Base-by-base conservation (phyloP, 2,113 vertebrate species). In the Podarcis cretensis region DNA sequence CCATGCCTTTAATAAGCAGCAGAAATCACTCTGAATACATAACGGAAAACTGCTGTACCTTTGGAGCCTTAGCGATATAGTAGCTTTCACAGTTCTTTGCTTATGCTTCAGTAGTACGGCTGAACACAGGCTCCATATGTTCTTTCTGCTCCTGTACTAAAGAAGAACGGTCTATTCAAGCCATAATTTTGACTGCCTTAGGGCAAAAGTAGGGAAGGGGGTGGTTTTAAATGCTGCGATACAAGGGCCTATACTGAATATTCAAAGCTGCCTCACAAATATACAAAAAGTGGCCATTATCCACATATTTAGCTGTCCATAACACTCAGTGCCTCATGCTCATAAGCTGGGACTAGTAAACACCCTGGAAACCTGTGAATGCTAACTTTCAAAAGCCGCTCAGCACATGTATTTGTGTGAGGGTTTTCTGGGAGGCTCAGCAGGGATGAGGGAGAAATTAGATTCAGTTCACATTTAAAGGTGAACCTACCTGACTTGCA, bases 121-220 rank as follows among this genome's bases (percentile, higher is more conserved):
- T 90, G 89, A 90, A 90, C 74, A 87, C 84, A 87, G 80, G 0
- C 1, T 83, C 20, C 63, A 1, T 37, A 66, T 2, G n/a, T 83
- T 86, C 21, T 87, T 87, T 69, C 6, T 40, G 13, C 27, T 90
- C 73, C 8, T 86, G 82, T 85, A 75, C 85, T 63, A 88, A 94
- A 88, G 6, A 80, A 82, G 48, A 83, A 84, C 32, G 23, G 9
- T 57, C 48, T 82, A 37, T 88, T 92, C 86, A 40, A 74, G 25
- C 2, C 18, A 66, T 80, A 21, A 6, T 81, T 90, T 87, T 74
- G 14, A 23, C 40, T 57, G 5, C 3, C 40, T 74, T 30, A 63
- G 86, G 48, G 83, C 14, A 88, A 40, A 87, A 40, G 35, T 73
- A 59, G 14, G 37, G 14, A n/a, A 8, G n/a, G 73, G 2, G 76